Base-by-base conservation (phyloP, 1,140 invertebrate genomes). In the Adoxophyes honmai region DNA sequence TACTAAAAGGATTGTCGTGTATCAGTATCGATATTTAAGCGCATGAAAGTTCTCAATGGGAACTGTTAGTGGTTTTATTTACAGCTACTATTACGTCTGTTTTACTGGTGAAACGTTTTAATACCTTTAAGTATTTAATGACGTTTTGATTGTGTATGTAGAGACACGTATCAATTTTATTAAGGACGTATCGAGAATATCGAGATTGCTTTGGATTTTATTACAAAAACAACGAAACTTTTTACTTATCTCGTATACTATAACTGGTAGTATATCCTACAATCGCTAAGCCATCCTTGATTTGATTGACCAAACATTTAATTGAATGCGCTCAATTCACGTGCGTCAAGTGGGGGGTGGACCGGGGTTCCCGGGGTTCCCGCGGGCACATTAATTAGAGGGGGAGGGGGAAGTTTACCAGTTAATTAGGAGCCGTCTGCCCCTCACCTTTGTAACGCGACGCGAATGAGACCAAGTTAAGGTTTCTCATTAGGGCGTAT, bases 361-460 rank as follows among this genome's bases (percentile, higher is more conserved):
- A 68, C 75, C 74, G 65, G 78, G 78, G 67, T 75, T 75, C 60
- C 75, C 74, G 65, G 78, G 78, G 67, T 75, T 75, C 60, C 77
- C 82, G 69, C 74, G 71, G 78, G 81, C 77, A 74, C 78, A 83
- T 88, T 86, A 87, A 88, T 89, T 88, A 88, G 86, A 68, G 71
- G 60, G 53, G 57, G 35, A 21, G 34, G 53, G 61, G 78, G 73
- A 88, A 88, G 85, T 89, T 89, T 88, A 88, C 87, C 84, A 84
- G 82, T 89, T 89, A 88, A 89, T 89, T 89, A 89, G 84, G 77
- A 81, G 21, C 70, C 68, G 62, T 59, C 67, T 71, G 61, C 62
- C 75, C 75, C 70, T 70, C 65, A 73, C 72, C 80, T 81, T 73
- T 80, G 70, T 76, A 74, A 72, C 65, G 60, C 65, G 60, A 65